These are phyloP conservation scores for Gobiocypris rarus DNA, from an alignment of 2,113 vertebrate species.

Conservation along the genomic window DNA sequence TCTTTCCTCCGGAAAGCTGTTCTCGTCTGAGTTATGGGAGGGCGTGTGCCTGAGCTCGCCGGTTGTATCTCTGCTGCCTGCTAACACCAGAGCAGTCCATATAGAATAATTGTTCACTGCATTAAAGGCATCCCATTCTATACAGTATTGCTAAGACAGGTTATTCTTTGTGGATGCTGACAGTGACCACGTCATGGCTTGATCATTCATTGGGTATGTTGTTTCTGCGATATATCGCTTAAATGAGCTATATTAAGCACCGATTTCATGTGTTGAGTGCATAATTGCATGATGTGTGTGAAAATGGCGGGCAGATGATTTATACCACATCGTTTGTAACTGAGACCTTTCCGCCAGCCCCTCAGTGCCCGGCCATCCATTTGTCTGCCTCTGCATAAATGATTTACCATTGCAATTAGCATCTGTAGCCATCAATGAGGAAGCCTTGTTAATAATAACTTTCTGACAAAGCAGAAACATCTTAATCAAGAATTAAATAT, in stretches of 20 bases:
- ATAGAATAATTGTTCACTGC: not conserved
- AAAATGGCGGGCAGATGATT: constrained; percentile 41
- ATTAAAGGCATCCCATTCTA: not conserved
- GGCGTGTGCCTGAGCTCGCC: constrained; percentile 36
- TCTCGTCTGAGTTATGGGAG: constrained; percentile 49
- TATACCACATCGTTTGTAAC: constrained; percentile 54
- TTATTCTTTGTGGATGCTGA: not conserved
- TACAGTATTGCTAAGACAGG: not conserved
- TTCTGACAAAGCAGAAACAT: not conserved
- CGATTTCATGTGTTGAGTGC: constrained; percentile 2
- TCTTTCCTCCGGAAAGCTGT: constrained; percentile 49
- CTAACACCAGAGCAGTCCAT: not conserved
- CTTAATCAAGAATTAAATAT: constrained; percentile 6
- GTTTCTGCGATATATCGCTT: not conserved
- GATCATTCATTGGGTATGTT: not conserved
- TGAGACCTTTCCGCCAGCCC: constrained; percentile 49
- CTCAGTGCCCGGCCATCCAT: constrained; percentile 31
- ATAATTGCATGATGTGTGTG: constrained; percentile 38
- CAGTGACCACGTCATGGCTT: not conserved
- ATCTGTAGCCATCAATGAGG: constrained; percentile 47
- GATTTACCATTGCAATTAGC: constrained; percentile 55
- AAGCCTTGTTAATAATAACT: not conserved
- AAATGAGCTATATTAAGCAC: constrained; percentile 2
- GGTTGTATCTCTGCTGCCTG: constrained; percentile 31
- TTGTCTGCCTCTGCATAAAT: constrained; percentile 45